Conservation (phyloP, 2,113 vertebrate species). For the Poeciliopsis retropinna region DNA sequence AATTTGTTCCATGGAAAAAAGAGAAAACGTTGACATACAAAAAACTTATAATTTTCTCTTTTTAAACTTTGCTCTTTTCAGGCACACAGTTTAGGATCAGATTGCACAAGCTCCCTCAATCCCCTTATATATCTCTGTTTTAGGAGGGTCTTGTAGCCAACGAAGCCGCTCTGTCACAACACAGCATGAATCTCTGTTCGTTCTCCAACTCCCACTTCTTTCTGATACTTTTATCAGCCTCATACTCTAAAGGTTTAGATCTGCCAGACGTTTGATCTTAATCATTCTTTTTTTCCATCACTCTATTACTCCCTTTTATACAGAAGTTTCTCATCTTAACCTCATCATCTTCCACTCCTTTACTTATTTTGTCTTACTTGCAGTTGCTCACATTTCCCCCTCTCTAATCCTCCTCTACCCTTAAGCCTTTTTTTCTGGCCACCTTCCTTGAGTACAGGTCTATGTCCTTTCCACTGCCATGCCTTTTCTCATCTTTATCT, state of each 20-base stretch:
- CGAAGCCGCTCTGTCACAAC: constrained; percentile 42
- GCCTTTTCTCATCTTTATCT: constrained; percentile 50
- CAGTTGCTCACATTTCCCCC: constrained; percentile 36
- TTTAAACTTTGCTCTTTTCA: not conserved
- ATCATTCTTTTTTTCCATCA: constrained; percentile 42
- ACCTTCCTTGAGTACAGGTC: constrained; percentile 44
- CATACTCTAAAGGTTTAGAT: constrained; percentile 54
- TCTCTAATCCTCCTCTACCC: constrained; percentile 48
- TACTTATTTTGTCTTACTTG: constrained; percentile 48
- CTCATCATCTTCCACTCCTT: constrained; percentile 44
- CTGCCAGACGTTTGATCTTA: constrained; percentile 44
- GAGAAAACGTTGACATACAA: not conserved
- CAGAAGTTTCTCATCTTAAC: constrained; percentile 45
- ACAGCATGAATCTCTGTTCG: constrained; percentile 56
- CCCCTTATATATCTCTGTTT: constrained; percentile 19
- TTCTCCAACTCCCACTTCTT: constrained; percentile 57
- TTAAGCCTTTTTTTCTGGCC: constrained; percentile 58
- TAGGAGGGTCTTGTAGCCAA: constrained; percentile 32
- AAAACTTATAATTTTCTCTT: not conserved
- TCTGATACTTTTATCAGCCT: constrained; percentile 63
- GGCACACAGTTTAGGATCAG: constrained; percentile 14
- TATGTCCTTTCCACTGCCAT: constrained; percentile 58
- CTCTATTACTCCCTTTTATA: constrained; percentile 38
- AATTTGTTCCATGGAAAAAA: constrained; percentile 3
- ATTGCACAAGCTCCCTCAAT: constrained; percentile 8